Base-by-base conservation (phyloP, 2,113 vertebrate genomes). In the Trogon surrucura region DNA sequence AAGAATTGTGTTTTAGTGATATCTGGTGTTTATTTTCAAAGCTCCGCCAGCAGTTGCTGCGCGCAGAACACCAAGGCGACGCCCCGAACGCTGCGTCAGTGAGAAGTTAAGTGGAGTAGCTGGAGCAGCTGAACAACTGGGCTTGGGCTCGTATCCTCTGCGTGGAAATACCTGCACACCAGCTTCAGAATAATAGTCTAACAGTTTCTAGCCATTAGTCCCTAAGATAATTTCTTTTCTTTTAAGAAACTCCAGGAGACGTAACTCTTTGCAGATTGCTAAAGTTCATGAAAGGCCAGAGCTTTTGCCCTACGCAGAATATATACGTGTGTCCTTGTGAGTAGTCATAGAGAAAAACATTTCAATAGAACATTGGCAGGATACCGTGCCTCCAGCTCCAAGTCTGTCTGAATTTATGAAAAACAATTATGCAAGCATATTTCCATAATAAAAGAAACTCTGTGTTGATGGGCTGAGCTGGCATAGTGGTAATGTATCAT, bases 321-420 rank as follows among this genome's bases (percentile, higher is more conserved):
- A 96, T 94, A 94, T 97, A 97, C 95, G 96, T 97, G 97, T 96
- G 96, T 97, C 95, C 95, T 93, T 67, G 89, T 64, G 93, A 96
- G 90, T 93, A 94, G 96, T 95, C 97, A 81, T 62, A 97, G 96
- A 95, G 95, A 93, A 96, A 96, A 94, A 95, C 92, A 96, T 94
- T 96, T 95, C 96, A 94, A 85, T 96, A 96, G 96, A 96, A 97
- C 97, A 97, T 97, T 97, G 97, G 97, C 97, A 96, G 95, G 60
- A 69, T 97, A 93, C 47, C 45, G 2, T 93, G 88, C 92, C 80
- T 96, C 69, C 85, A 85, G 92, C 93, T 97, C 97, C 97, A 97
- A 97, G 92, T 91, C 95, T 83, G 82, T 74, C 94, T 96, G 96
- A 93, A 95, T 95, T 96, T 95, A 90, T 97, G 96, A 96, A 97